phyloP scores from a whole-genome alignment of 2,113 vertebrate species.

The Scomber colias region DNA sequence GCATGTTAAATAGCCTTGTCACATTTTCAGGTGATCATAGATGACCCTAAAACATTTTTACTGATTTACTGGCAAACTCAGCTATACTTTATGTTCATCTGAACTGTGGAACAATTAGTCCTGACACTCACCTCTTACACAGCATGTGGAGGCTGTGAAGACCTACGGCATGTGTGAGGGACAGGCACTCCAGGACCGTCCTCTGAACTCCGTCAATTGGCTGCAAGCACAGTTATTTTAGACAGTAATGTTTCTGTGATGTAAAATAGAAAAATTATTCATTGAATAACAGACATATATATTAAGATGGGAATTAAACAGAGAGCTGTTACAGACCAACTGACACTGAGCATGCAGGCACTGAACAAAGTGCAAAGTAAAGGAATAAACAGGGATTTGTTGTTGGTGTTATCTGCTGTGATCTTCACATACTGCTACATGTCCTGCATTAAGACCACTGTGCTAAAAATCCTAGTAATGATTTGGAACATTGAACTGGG shows the following conservation, averaged over 20 bases:
- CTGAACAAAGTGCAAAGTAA: background rate
- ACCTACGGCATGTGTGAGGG: constrained; percentile 90
- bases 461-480: background rate
- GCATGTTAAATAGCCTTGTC: too few relatives aligned
- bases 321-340: background rate
- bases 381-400: constrained; percentile 11
- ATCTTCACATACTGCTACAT: background rate
- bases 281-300: background rate
- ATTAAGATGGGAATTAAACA: background rate
- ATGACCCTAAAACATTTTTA: too few relatives aligned
- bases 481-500: background rate
- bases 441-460: background rate
- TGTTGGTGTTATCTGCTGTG: constrained; percentile 15
- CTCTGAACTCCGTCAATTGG: constrained; percentile 88
- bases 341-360: background rate
- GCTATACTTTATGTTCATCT: too few relatives aligned
- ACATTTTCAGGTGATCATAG: too few relatives aligned
- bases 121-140: constrained; percentile 90
- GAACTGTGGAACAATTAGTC: background rate
- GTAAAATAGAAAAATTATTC: background rate
- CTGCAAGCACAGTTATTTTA: constrained; percentile 73
- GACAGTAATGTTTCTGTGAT: background rate
- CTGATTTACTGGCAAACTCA: too few relatives aligned
- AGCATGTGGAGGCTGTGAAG: constrained; percentile 88
- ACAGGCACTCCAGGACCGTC: constrained; percentile 91